phyloP scores from a whole-genome alignment of 2,888 invertebrate genomes.

The Odontocerum albicorne region DNA sequence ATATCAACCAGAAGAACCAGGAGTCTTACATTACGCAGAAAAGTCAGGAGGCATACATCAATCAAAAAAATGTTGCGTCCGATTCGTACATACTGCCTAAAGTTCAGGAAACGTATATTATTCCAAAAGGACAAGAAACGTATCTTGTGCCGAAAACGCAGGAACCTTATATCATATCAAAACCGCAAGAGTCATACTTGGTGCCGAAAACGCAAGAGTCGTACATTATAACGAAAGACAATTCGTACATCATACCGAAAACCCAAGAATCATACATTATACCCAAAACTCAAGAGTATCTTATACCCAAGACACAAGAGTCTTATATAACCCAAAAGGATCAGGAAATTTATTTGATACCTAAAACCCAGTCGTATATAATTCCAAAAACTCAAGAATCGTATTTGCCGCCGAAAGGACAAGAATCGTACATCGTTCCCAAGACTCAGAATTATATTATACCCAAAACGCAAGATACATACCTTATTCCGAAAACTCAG shows the following conservation, averaged over 20 bases:
- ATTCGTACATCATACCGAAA: slow-evolving; percentile 4
- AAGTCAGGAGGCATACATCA: slow-evolving; percentile 3
- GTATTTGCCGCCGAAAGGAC: slow-evolving; percentile 12
- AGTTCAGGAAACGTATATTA: slow-evolving; percentile 17
- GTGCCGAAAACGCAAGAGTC: slow-evolving; percentile 20
- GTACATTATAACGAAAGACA: slow-evolving; percentile 8
- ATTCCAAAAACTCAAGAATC: slow-evolving; percentile 15
- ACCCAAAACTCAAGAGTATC: slow-evolving; percentile 11
- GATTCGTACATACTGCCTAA: slow-evolving; percentile 12
- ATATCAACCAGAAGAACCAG: slow-evolving; percentile 19
- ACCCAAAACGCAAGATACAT: slow-evolving; percentile 15
- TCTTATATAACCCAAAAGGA: slow-evolving; percentile 17
- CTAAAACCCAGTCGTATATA: slow-evolving; percentile 19
- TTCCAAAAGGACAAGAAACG: slow-evolving; percentile 18
- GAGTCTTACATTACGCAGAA: slow-evolving; percentile 1
- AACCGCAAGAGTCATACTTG: slow-evolving; percentile 12
- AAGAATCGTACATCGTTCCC: slow-evolving; percentile 19
- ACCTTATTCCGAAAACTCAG: slow-evolving; percentile 13
- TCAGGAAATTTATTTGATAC: slow-evolving; percentile 17
- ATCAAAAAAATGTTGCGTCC: slow-evolving; percentile 4
- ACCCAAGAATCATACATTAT: slow-evolving; percentile 9
- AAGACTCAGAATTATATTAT: slow-evolving; percentile 19
- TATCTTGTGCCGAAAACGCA: slow-evolving; percentile 16
- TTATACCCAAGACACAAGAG: slow-evolving; percentile 22
- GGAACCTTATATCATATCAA: slow-evolving; percentile 12